Evolutionary conservation across 2,113 vertebrate genomes (phyloP), one percentile per base, ranked within the genome.

Genomic region (Anser cygnoides): DNA sequence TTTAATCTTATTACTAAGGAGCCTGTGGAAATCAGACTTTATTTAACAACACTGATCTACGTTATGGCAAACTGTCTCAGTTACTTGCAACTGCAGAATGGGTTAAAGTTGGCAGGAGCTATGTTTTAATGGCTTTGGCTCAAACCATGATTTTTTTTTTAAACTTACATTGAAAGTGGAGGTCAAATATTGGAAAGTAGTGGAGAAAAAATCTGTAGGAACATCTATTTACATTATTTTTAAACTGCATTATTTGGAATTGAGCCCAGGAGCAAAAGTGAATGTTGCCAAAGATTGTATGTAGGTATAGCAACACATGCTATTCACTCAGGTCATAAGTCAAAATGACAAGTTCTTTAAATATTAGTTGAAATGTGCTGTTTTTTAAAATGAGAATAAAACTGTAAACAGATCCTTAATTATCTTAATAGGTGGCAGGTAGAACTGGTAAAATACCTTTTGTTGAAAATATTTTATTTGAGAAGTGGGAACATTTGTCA

Each of bases 401-500:
- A n/a, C 19, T 70, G 52, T 73, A 85, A 89, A 35, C 23, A 83
- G 43, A 85, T 16, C 41, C 31, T 77, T 87, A 54, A 75, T 61
- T 77, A 33, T 81, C 35, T 52, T 84, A 73, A 26, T 35, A 52
- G n/a, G 57, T 59, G 57, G 21, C 13, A 58, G 58, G 43, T 33
- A 68, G 25, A 62, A 41, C n/a, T 84, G 28, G 20, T 77, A n/a
- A 93, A 93, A 79, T 61, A 59, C 1, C 5, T 90, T 92, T 86
- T 70, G 26, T n/a, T 76, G 44, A 82, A 95, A 92, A 87, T 73
- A 74, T 63, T 70, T 78, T 61, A n/a, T 84, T 83, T 87, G 63
- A 57, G 16, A 10, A 52, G 26, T 25, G 31, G 11, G 14, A 70
- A 43, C 35, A 49, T 78, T 82, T 88, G 35, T 81, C 14, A 87